Conservation (phyloP, 2,888 invertebrate genomes). For the Callyntrura sp. region DNA sequence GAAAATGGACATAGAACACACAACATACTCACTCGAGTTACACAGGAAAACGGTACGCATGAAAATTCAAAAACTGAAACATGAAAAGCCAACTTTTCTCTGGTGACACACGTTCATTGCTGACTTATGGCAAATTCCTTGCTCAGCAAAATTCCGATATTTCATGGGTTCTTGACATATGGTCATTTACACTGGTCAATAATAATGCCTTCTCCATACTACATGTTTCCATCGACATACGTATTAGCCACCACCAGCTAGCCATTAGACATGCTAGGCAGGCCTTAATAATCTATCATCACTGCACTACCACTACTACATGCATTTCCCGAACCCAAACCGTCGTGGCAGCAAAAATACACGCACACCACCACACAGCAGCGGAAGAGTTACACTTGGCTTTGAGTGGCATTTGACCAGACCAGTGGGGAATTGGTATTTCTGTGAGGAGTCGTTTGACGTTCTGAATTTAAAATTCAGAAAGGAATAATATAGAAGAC, state of each 20-base stretch:
- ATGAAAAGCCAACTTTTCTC: slow-evolving; percentile 24
- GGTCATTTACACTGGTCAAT: slow-evolving; percentile 74
- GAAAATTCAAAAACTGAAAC: slow-evolving; percentile 51
- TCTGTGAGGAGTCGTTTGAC: not conserved
- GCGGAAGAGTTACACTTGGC: slow-evolving; percentile 12
- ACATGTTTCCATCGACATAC: slow-evolving; percentile 24
- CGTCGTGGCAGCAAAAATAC: not conserved
- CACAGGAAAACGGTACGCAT: slow-evolving; percentile 35
- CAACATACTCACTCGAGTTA: not conserved
- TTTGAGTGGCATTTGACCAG: slow-evolving; percentile 16
- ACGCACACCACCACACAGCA: not conserved
- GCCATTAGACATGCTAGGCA: slow-evolving; percentile 30
- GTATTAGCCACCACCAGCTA: slow-evolving; percentile 39
- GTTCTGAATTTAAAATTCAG: slow-evolving; percentile 30
- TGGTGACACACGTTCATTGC: slow-evolving; percentile 59
- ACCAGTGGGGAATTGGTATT: slow-evolving; percentile 29
- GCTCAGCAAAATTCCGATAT: slow-evolving; percentile 75
- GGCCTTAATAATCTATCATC: slow-evolving; percentile 52
- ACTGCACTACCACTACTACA: not conserved
- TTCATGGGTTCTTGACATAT: slow-evolving; percentile 74
- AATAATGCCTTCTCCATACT: slow-evolving; percentile 53
- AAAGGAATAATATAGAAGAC: slow-evolving; percentile 53
- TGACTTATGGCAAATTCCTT: slow-evolving; percentile 76
- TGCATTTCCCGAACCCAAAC: slow-evolving; percentile 11
- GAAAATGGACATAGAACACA: not conserved